These are phyloP conservation scores for Drosophila mimica DNA, from an alignment of 2,888 invertebrate genomes.

Conservation along the genomic window DNA sequence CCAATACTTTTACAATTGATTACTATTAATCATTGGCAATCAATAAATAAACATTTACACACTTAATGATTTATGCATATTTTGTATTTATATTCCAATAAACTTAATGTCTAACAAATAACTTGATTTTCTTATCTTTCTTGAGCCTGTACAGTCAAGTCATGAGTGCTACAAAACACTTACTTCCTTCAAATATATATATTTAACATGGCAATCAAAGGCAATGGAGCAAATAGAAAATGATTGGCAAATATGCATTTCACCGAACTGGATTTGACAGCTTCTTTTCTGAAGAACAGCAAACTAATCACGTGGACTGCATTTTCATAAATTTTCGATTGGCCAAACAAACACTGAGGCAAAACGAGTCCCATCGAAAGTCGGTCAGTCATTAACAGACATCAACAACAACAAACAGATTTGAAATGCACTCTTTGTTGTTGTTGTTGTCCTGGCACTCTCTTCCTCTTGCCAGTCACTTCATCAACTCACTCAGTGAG, in stretches of 20 bases:
- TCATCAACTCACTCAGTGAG: constrained; percentile 36
- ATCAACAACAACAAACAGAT: constrained; percentile 6
- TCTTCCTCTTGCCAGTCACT: constrained; percentile 18
- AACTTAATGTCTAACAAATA: not conserved
- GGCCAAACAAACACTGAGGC: constrained; percentile 19
- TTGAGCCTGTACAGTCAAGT: not conserved
- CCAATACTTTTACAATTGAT: not conserved
- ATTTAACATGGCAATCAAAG: not conserved
- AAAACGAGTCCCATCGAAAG: constrained; percentile 30
- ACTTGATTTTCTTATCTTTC: not conserved
- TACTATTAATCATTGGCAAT: not conserved
- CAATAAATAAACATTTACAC: not conserved
- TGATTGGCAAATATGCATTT: constrained; percentile 5
- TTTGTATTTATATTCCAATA: not conserved
- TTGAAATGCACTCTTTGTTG: constrained; percentile 12
- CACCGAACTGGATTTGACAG: constrained; percentile 25
- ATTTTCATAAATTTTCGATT: constrained; percentile 55
- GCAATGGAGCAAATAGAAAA: not conserved
- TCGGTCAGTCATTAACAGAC: constrained; percentile 52
- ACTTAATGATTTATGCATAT: accelerated
- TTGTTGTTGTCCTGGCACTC: constrained; percentile 24
- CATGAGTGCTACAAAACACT: not conserved
- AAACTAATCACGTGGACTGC: constrained; percentile 38
- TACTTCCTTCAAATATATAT: not conserved
- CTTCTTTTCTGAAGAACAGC: constrained; percentile 22